Conservation (phyloP, 2,113 vertebrate species). For the Halcyon senegalensis region DNA sequence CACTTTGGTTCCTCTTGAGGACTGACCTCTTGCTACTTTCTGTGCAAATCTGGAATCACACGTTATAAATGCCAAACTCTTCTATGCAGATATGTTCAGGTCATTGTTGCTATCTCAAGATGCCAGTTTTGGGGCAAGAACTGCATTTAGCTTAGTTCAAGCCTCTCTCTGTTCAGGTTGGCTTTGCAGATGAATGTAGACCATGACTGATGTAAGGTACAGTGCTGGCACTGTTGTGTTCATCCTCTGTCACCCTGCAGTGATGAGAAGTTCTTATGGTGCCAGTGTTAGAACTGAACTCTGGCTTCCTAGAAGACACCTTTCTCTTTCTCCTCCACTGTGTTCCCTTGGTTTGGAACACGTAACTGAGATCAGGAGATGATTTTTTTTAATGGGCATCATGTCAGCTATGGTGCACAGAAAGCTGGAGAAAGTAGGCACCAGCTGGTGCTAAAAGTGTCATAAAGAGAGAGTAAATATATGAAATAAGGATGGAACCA, state of each 20-base stretch:
- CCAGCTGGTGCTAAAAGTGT: neutral
- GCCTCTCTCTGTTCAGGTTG: neutral
- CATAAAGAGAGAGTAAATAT: neutral
- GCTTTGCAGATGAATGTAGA: neutral
- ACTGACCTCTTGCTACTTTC: neutral
- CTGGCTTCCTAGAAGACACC: neutral
- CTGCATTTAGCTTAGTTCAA: neutral
- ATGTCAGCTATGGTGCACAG: neutral
- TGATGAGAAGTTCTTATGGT: neutral
- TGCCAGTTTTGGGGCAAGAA: neutral
- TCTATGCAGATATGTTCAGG: neutral
- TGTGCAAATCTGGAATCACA: neutral
- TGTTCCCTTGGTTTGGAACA: neutral
- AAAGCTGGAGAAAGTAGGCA: neutral
- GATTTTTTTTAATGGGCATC: neutral
- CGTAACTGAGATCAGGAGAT: neutral
- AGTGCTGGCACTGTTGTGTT: neutral
- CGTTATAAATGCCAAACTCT: neutral
- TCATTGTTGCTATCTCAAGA: neutral
- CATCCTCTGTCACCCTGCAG: neutral
- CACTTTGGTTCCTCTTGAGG: neutral
- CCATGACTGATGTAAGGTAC: neutral
- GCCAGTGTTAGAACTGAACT: neutral
- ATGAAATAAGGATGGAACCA: neutral
- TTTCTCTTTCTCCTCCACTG: neutral